These are phyloP conservation scores for Neolamprologus longior DNA, from an alignment of 2,113 vertebrate genomes.

Conservation along the genomic window DNA sequence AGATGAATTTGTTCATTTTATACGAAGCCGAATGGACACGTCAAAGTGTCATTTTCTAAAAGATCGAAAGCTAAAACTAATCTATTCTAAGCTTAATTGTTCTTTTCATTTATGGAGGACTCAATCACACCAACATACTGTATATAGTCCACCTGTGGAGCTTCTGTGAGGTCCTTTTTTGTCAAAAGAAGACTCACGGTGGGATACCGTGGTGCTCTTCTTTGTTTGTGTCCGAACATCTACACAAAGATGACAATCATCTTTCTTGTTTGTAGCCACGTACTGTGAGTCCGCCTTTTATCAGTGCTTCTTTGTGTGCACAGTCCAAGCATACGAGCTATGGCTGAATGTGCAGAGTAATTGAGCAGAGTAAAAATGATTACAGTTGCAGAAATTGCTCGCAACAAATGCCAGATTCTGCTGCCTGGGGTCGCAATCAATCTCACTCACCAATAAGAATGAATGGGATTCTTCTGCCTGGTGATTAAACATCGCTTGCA, in stretches of 20 bases:
- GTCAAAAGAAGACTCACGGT: background rate
- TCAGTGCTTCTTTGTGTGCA: conserved; percentile 29
- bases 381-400: conserved; percentile 31
- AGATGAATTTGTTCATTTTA: background rate
- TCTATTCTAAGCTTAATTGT: background rate
- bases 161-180: background rate
- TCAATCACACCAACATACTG: background rate
- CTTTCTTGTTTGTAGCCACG: background rate
- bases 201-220: background rate
- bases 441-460: conserved; percentile 25
- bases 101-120: background rate
- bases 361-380: conserved; percentile 28
- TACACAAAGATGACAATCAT: background rate
- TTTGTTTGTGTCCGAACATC: background rate
- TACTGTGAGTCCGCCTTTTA: background rate
- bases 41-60: background rate
- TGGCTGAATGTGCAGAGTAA: conserved; percentile 17
- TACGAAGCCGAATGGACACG: background rate
- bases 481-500: background rate
- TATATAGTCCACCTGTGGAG: background rate
- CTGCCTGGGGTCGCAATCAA: conserved; percentile 2
- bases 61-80: background rate
- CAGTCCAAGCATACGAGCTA: background rate
- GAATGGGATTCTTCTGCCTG: background rate
- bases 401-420: background rate